Evolutionary conservation across 1,140 invertebrate genomes (phyloP), one percentile per base, ranked within the genome.

Genomic region (Zelostemma sp.): DNA sequence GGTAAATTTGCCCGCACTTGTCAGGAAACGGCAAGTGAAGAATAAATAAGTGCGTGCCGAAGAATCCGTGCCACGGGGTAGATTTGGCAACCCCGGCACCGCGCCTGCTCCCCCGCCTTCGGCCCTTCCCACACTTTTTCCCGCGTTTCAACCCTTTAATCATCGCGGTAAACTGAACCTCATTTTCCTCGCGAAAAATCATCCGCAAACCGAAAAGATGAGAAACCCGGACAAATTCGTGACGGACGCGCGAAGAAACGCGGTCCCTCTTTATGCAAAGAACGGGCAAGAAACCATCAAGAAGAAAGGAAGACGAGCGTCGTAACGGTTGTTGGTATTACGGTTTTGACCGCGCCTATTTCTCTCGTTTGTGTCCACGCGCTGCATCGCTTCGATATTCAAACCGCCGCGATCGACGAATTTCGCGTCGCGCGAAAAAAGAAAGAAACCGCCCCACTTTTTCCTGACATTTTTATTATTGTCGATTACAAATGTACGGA

Each of bases 331-430:
- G 18, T 51, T 17, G 25, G 53, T 49, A 50, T 21, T 69, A 56
- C 56, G 67, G 48, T 47, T 55, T 50, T 31, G 45, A 61, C 68
- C 58, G 68, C 68, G 43, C 62, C 68, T 62, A 70, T 57, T 65
- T 60, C 56, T 61, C 55, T 40, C 61, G 57, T 62, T 53, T 67
- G n/a, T 57, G 33, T 51, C 17, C 28, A 51, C 57, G 21, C 33
- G 21, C 46, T 16, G 38, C 56, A n/a, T 11, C 28, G 28, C 11
- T 31, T 31, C 28, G 28, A 31, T 31, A 31, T n/a, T n/a, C n/a
- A n/a, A n/a, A 31, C 28, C 28, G 28, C 5, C 28, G 28, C 11
- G 5, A 11, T 31, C 28, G 28, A 6, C 28, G 28, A n/a, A n/a
- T n/a, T n/a, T n/a, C n/a, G n/a, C n/a, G n/a, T n/a, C n/a, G n/a